Evolutionary conservation across 2,888 invertebrate species (phyloP).

Genomic region (Drosophila pegasa): DNA sequence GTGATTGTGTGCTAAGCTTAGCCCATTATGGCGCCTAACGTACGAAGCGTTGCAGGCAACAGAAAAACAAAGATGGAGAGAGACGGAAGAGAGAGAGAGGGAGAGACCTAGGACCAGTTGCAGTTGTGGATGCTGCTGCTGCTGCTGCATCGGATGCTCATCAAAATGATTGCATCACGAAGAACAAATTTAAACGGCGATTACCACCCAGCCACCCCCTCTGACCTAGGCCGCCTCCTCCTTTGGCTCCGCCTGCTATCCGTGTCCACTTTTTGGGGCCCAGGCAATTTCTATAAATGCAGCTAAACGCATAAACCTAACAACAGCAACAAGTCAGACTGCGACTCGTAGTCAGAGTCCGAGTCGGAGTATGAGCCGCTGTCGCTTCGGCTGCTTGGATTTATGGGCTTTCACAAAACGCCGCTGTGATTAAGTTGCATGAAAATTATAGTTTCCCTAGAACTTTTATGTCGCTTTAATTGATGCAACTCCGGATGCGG

Average conservation of each 20-base stretch:
- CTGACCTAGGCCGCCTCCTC: not conserved
- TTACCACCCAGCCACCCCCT: conserved; percentile 49
- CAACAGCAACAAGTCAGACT: conserved; percentile 9
- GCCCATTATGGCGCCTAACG: conserved; percentile 75
- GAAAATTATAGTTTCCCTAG: conserved; percentile 76
- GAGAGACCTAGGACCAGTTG: conserved; percentile 9
- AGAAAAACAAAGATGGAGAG: conserved; percentile 13
- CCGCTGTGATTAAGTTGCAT: conserved; percentile 73
- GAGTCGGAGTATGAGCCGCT: conserved; percentile 4
- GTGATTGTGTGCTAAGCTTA: conserved; percentile 62
- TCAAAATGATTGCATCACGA: conserved; percentile 82
- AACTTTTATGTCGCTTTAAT: conserved; percentile 76
- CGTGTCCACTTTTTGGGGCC: conserved; percentile 63
- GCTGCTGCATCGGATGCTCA: conserved; percentile 59
- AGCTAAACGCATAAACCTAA: conserved; percentile 65
- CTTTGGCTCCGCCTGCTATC: conserved; percentile 33
- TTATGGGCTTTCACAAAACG: conserved; percentile 66
- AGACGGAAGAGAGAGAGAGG: conserved; percentile 4
- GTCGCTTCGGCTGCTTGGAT: conserved; percentile 37
- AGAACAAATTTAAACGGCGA: conserved; percentile 81
- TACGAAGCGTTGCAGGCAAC: conserved; percentile 56
- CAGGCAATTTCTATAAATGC: conserved; percentile 73
- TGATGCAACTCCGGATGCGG: conserved; percentile 72
- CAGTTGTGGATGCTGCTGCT: conserved; percentile 34
- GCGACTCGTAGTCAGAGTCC: conserved; percentile 16